Base-by-base conservation (phyloP, 2,797 vertebrate genomes). In the Gymnothorax reevesii region DNA sequence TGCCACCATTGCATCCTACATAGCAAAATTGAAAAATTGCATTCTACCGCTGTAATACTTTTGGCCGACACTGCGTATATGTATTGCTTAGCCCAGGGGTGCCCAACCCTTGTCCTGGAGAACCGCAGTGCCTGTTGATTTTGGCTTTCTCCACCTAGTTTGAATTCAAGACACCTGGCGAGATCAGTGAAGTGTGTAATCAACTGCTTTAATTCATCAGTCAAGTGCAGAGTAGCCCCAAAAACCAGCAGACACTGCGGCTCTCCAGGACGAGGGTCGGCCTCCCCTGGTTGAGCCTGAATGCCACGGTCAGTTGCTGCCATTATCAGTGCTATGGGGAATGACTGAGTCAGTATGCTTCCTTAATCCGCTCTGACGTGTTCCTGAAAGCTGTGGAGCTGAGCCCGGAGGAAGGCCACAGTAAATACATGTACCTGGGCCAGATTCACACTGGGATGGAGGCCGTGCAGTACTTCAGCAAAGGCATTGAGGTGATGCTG, bases 391-490 rank as follows among this genome's bases (percentile, higher is more conserved):
- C 95, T 1, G 94, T 96, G 64, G 94, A 95, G 84, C 88, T 97
- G 64, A 96, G 95, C 79, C 96, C 96, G 62, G 95, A 96, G 66
- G 91, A 89, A 52, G 96, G 96, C 83, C 95, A 97, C 87, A 93
- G 94, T 91, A 97, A 97, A 87, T 97, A 96, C 91, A 97, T 97
- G 96, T 96, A 95, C 89, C 92, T 97, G 83, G 96, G 96, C 17
- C 96, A 97, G 93, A 95, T 96, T 87, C 94, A 97, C 88, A 93
- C 94, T 0, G 95, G 95, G 27, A 91, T 92, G 33, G 95, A 97
- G 88, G 94, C 95, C 60, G 92, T 96, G 60, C 92, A 93, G 54
- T 96, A 93, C 91, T 97, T 97, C 89, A 95, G 86, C 1, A 97
- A 90, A 91, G 96, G 96, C 88, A 93, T 95, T 86, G 93, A 96